Evolutionary conservation across 2,888 invertebrate genomes (phyloP), one percentile per base, ranked within the genome.

Genomic region (Tetranychus piercei): DNA sequence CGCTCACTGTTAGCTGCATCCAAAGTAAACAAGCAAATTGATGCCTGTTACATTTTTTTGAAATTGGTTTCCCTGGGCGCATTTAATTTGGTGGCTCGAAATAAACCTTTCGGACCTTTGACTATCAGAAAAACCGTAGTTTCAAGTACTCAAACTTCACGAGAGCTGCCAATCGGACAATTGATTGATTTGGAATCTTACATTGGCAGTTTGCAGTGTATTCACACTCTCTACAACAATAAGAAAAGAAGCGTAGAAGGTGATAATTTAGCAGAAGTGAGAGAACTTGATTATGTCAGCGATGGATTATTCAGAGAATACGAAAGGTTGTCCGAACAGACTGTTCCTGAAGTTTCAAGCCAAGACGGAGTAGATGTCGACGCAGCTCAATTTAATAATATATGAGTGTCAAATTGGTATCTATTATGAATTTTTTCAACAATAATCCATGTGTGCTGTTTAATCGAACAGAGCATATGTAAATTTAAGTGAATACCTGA

Each of bases 21-120:
- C 23, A 11, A 22, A 20, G 69, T 11, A 5, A n/a, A 20, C 20
- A 20, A 69, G 0, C 20, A 23, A 11, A 20, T 23, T 6, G 69
- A 69, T 69, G 69, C 69, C 22, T 69, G 69, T 69, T 69, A 69
- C 34, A 23, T 69, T 11, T 69, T 18, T 18, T 20, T 69, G 69
- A 69, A 69, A 22, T 22, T 69, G 20, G 11, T 23, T 5, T 69
- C 69, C 8, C 69, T 69, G 11, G 69, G 69, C 1, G 69, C 69
- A 20, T 69, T 69, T 20, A 18, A 69, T 69, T 20, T 69, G 22
- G 34, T 23, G n/a, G 22, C 18, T 20, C 69, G 22, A 69, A 23
- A n/a, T 20, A 20, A 23, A 7, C 20, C 69, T 20, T 23, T 20
- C 11, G 69, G 69, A 5, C 69, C 69, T 20, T 22, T 23, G 11